These are phyloP conservation scores for Gymnothorax reevesii DNA, from an alignment of 2,797 vertebrate species.

Conservation along the genomic window DNA sequence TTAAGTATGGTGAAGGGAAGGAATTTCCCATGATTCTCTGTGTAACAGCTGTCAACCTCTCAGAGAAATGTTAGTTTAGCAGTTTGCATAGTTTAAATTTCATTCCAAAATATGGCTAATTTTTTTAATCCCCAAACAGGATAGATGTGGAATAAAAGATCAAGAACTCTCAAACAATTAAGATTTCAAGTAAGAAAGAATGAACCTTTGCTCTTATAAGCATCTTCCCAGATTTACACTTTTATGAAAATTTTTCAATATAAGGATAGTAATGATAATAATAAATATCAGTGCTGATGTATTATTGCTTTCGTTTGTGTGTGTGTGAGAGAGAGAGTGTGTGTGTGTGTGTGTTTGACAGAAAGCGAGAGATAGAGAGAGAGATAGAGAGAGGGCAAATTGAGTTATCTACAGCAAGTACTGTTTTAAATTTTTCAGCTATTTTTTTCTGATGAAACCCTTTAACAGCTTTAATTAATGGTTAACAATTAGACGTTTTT, in stretches of 20 bases:
- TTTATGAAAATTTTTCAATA: neutral
- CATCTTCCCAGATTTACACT: neutral
- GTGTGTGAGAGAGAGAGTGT: neutral
- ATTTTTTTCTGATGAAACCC: no score
- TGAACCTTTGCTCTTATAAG: neutral
- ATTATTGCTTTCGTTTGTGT: neutral
- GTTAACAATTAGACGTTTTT: no score
- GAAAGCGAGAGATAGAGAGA: neutral
- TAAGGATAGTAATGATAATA: neutral
- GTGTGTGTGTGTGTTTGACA: neutral
- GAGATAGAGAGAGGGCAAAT: neutral
- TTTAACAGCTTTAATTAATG: no score
- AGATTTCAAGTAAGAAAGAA: neutral
- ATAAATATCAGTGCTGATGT: neutral
- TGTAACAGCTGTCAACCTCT: neutral
- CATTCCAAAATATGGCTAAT: neutral
- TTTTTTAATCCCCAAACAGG: neutral
- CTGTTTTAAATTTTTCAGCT: no score
- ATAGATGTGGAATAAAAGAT: neutral
- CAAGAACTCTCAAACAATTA: neutral
- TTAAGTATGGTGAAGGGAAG: no score
- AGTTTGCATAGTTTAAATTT: neutral
- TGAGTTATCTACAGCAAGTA: no score
- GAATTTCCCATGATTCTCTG: no score
- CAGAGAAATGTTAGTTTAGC: neutral